These are phyloP conservation scores for Terebella lapidaria DNA, from an alignment of 2,888 invertebrate species.

Conservation along the genomic window DNA sequence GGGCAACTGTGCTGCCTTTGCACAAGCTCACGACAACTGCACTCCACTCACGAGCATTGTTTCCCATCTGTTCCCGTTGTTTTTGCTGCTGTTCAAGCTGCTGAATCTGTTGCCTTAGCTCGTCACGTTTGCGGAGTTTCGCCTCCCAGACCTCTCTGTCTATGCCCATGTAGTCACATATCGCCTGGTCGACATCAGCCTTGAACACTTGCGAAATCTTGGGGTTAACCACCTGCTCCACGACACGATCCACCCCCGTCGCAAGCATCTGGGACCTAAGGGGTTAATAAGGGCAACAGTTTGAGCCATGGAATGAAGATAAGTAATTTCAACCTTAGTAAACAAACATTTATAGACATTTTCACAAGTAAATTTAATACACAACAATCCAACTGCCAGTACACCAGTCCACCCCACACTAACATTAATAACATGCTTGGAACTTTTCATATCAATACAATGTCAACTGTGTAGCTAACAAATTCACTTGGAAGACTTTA, in stretches of 20 bases:
- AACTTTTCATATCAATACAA: no score
- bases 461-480: no score
- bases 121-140: neutral
- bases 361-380: neutral
- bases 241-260: constrained; percentile 86
- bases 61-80: constrained; percentile 4
- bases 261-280: constrained; percentile 79
- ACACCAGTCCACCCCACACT: no score
- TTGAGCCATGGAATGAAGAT: neutral
- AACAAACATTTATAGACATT: no score
- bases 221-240: constrained; percentile 92
- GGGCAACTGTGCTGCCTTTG: no score
- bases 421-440: no score
- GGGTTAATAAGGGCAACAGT: neutral
- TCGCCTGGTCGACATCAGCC: constrained; percentile 71
- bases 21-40: no score
- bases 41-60: neutral
- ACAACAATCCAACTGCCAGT: no score
- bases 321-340: no score
- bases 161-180: constrained; percentile 79
- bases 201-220: constrained; percentile 83
- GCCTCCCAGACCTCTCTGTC: constrained; percentile 52
- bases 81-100: constrained; percentile 12
- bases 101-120: constrained; percentile 6
- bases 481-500: no score